Conservation (phyloP, 2,113 vertebrate genomes). For the Tragulus kanchil region DNA sequence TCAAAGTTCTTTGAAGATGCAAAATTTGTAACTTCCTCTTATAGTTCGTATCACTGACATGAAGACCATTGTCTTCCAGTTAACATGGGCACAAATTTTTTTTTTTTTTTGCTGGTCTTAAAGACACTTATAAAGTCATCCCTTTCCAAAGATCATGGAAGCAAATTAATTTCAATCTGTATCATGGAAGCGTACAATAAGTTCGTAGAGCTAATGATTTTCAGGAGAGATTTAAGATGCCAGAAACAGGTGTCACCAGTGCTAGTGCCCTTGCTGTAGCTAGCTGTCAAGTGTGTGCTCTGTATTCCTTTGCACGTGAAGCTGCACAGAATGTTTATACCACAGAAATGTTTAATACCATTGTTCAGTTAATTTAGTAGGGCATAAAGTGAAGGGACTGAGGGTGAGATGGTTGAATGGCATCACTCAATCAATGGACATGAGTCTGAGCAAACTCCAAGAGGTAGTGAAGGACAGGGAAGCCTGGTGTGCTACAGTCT, state of each 20-base stretch:
- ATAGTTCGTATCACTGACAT: background rate
- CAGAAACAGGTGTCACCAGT: background rate
- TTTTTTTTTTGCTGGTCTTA: background rate
- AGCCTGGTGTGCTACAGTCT: too few relatives aligned
- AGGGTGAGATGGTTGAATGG: too few relatives aligned
- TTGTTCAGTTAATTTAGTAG: background rate
- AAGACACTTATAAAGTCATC: conserved; percentile 10
- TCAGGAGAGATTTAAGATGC: background rate
- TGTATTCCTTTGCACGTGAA: background rate
- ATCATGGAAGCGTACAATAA: background rate
- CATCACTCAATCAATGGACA: too few relatives aligned
- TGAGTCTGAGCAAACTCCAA: too few relatives aligned
- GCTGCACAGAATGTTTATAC: background rate
- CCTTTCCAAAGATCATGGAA: background rate
- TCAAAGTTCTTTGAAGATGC: background rate
- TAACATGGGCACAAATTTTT: background rate
- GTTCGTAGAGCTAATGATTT: background rate
- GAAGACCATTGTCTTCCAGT: conserved; percentile 5
- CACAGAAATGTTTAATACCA: background rate
- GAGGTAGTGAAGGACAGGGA: too few relatives aligned
- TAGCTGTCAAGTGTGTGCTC: background rate
- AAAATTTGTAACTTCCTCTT: background rate
- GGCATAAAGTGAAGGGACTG: background rate
- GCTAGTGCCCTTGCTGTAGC: background rate
- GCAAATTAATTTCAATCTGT: background rate